Evolutionary conservation across 2,113 vertebrate species (phyloP), one percentile per base, ranked within the genome.

Genomic region (Onychostoma macrolepis): DNA sequence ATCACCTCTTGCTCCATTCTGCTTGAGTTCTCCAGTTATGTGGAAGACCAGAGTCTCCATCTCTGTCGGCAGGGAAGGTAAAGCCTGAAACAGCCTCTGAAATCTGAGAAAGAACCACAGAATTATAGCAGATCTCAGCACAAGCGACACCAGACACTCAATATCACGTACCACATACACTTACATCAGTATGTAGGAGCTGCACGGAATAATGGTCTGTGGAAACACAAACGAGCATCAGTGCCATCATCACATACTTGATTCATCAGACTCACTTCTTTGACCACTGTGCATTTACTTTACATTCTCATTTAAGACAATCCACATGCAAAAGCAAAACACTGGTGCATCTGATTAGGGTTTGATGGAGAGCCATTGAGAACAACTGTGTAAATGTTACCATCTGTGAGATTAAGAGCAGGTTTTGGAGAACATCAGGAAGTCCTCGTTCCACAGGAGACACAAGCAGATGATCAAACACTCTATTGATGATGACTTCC

Each of bases 401-500:
- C 91, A 26, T 58, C 10, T 10, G 30, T 13, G 88, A 45, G 9
- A 86, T 15, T 1, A 1, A 7, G 6, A 61, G 1, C 0, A 94
- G 90, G 38, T 56, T 2, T 0, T 43, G 4, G 15, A 95, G 85
- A 67, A 94, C 93, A 3, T 76, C 12, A 1, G 33, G n/a, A 1
- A 94, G 56, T 8, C 80, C 53, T 1, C 10, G 48, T 2, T 91
- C 15, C 0, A 81, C n/a, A 0, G 90, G 72, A 9, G 89, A 53
- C 8, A 82, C 13, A 0, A 86, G 85, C 80, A 94, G 85, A 85
- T 88, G 63, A 61, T 94, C 87, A 43, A 95, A 93, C 45, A 94
- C 79, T 15, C 0, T 5, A 13, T 91, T 90, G 87, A 95, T 93
- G 80, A 94, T 0, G 30, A 56, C 2, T 2, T 85, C 85, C 86